phyloP scores from a whole-genome alignment of 1,140 invertebrate species.

The Oedothorax gibbosus region DNA sequence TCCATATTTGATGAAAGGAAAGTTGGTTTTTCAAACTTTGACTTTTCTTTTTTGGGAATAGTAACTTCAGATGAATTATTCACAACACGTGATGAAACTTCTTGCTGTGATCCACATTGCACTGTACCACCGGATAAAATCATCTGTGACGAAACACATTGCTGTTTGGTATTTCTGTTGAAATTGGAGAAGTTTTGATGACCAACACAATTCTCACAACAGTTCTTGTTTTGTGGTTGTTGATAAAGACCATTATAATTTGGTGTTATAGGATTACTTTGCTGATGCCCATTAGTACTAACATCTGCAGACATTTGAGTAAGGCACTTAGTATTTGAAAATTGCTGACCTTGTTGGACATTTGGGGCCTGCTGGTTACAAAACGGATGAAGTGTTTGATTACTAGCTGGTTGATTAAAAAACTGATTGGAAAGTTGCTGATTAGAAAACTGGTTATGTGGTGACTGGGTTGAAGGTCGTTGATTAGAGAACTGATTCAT shows the following conservation, averaged over 20 bases:
- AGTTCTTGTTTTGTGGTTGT: constrained; percentile 34
- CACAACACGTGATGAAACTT: not conserved
- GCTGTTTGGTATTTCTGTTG: not conserved
- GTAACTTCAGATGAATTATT: constrained; percentile 7
- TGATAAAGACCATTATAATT: constrained; percentile 33
- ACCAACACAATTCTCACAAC: constrained; percentile 36
- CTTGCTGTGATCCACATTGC: constrained; percentile 20
- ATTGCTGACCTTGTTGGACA: too few relatives aligned
- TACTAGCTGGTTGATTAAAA: too few relatives aligned
- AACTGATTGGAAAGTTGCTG: too few relatives aligned
- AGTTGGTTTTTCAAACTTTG: constrained; percentile 4
- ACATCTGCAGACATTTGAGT: not conserved
- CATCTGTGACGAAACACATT: not conserved
- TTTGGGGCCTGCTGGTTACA: too few relatives aligned
- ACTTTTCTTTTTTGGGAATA: constrained; percentile 32
- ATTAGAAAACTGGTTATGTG: too few relatives aligned
- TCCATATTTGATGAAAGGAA: constrained; percentile 18
- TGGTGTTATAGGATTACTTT: constrained; percentile 5
- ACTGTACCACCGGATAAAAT: not conserved
- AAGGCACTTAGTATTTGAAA: not conserved
- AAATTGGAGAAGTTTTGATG: constrained; percentile 13
- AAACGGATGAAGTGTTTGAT: too few relatives aligned
- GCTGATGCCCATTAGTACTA: not conserved
- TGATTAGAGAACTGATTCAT: too few relatives aligned
- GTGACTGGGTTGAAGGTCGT: too few relatives aligned